Conservation (phyloP, 2,113 vertebrate species). For the Passer montanus region DNA sequence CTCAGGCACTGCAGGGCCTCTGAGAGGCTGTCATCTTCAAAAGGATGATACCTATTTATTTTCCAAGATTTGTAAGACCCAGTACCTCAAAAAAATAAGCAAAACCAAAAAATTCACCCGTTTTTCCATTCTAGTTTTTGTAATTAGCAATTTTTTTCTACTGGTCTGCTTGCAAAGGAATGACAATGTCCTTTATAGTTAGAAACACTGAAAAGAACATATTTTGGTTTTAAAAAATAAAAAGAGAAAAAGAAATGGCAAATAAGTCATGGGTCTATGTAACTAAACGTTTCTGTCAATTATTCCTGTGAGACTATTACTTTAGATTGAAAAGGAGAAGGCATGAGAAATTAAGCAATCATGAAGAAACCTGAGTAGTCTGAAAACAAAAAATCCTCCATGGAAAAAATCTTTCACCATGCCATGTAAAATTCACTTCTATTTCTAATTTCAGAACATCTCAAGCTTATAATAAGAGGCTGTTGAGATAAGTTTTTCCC, state of each 20-base stretch:
- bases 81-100: not conserved
- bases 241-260: not conserved
- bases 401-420: not conserved
- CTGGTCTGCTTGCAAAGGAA: not conserved
- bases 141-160: not conserved
- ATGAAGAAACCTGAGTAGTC: not conserved
- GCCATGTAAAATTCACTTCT: not conserved
- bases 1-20: not conserved
- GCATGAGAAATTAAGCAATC: not conserved
- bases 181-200: not conserved
- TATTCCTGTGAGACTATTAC: not conserved
- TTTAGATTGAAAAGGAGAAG: not conserved
- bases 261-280: not conserved
- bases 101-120: not conserved
- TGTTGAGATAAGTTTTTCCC: not conserved
- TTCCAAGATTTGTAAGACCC: not conserved
- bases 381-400: not conserved
- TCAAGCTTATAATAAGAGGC: not conserved
- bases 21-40: not conserved
- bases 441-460: not conserved
- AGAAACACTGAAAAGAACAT: not conserved
- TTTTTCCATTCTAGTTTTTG: not conserved
- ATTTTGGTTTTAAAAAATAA: not conserved
- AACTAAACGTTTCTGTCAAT: not conserved
- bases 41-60: not conserved